Percentiles rank a stretch among this genome's conserved stretches.
Evolutionary conservation across 1,140 invertebrate genomes (phyloP).

Genomic region (Lutraria rhynchaena): DNA sequence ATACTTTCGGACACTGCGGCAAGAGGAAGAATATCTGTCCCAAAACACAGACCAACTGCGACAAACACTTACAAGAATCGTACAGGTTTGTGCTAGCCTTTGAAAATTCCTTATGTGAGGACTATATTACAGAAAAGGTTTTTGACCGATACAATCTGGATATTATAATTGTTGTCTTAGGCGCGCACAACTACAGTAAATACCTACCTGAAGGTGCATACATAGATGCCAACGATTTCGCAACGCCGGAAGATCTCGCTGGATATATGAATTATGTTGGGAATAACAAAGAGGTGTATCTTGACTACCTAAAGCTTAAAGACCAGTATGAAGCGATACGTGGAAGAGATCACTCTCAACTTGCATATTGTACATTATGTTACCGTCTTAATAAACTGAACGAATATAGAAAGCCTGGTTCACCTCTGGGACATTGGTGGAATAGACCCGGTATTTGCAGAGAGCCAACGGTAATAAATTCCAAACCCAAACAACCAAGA

Average conservation of each 20-base stretch:
- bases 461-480: no score
- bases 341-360: neutral
- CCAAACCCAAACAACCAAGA: no score
- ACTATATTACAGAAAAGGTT: constrained; percentile 98
- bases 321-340: neutral
- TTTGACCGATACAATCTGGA: constrained; percentile 82
- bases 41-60: neutral
- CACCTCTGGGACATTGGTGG: neutral
- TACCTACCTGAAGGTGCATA: constrained; percentile 16
- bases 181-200: neutral
- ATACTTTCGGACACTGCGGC: neutral
- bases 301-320: neutral
- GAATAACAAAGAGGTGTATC: constrained; percentile 5
- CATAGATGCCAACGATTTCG: constrained; percentile 30
- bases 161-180: constrained; percentile 27
- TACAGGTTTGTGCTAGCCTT: constrained; percentile 79
- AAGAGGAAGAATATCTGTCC: neutral
- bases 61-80: constrained; percentile 71
- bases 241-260: neutral
- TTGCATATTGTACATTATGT: constrained; percentile 7
- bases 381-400: neutral
- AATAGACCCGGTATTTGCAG: neutral
- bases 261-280: constrained; percentile 19
- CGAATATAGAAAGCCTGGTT: neutral
- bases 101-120: constrained; percentile 95